Evolutionary conservation across 2,797 vertebrate species (phyloP).

Genomic region (Sebastes oblongus): DNA sequence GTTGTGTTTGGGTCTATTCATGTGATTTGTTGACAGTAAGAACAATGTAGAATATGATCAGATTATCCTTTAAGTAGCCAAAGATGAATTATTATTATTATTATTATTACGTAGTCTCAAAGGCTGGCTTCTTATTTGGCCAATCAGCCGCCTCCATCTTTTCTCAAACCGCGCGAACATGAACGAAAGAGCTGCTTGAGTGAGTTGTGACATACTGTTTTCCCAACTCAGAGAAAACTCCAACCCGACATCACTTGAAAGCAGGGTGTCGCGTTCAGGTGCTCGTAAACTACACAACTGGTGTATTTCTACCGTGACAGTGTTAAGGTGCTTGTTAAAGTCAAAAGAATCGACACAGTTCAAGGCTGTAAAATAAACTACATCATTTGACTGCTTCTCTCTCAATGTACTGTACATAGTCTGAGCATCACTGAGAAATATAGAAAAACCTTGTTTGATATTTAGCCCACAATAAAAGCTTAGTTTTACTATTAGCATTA

Average conservation of each 20-base stretch:
- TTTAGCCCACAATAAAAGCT: slow-evolving; percentile 41
- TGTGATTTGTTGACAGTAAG: slow-evolving; percentile 3
- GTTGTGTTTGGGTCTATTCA: not conserved
- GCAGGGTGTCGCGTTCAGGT: slow-evolving; percentile 67
- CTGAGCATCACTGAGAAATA: slow-evolving; percentile 33
- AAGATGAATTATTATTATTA: slow-evolving; percentile 13
- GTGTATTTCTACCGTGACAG: slow-evolving; percentile 48
- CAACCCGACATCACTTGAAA: slow-evolving; percentile 54
- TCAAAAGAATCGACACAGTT: slow-evolving; percentile 39
- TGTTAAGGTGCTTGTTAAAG: slow-evolving; percentile 64
- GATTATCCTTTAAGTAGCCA: slow-evolving; percentile 24
- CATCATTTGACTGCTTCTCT: slow-evolving; percentile 39
- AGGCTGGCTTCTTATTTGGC: slow-evolving; percentile 1
- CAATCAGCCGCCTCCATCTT: not conserved
- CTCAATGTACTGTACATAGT: slow-evolving; percentile 55
- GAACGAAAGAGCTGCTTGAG: not conserved
- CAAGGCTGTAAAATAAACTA: slow-evolving; percentile 41
- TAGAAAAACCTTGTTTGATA: slow-evolving; percentile 19
- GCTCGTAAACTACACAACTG: slow-evolving; percentile 61
- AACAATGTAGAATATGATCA: slow-evolving; percentile 5
- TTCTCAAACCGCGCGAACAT: not conserved
- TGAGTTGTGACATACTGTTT: not conserved
- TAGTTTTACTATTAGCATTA: slow-evolving; percentile 13
- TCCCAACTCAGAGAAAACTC: slow-evolving; percentile 41
- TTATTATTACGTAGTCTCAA: not conserved